Evolutionary conservation across 1,140 invertebrate genomes (phyloP).

Genomic region (Trichonephila clavipes): DNA sequence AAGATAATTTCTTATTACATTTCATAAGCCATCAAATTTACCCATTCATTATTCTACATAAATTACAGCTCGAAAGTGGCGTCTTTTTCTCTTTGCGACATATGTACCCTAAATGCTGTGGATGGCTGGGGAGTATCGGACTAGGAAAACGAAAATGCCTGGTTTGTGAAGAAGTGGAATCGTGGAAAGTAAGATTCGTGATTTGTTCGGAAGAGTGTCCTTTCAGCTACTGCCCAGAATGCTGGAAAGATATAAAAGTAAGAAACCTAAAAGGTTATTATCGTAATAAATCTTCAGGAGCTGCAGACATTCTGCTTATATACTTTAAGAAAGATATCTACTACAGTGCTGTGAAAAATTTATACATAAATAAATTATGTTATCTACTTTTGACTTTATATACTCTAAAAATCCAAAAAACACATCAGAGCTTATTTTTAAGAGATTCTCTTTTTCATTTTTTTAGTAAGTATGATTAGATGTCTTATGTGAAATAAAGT

Average conservation of each 20-base stretch:
- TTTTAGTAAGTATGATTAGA: too few species aligned
- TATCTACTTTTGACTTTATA: too few species aligned
- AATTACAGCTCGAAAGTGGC: slow-evolving; percentile 28
- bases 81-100: slow-evolving; percentile 47
- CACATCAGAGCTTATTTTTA: too few species aligned
- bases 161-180: slow-evolving; percentile 62
- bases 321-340: neutral
- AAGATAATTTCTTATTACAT: too few species aligned
- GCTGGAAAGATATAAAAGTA: slow-evolving; percentile 69
- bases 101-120: slow-evolving; percentile 51
- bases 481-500: too few species aligned
- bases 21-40: too few species aligned
- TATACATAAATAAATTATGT: neutral
- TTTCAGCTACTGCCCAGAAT: slow-evolving; percentile 63
- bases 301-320: too few species aligned
- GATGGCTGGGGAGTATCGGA: slow-evolving; percentile 43
- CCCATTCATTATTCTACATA: too few species aligned
- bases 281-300: too few species aligned
- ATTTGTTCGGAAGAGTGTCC: slow-evolving; percentile 66
- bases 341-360: neutral
- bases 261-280: too few species aligned
- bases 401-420: too few species aligned
- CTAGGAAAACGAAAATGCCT: slow-evolving; percentile 64
- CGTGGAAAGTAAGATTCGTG: neutral
- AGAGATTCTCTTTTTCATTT: too few species aligned